These are phyloP conservation scores for Oxyura jamaicensis DNA, from an alignment of 2,113 vertebrate species.

Conservation along the genomic window DNA sequence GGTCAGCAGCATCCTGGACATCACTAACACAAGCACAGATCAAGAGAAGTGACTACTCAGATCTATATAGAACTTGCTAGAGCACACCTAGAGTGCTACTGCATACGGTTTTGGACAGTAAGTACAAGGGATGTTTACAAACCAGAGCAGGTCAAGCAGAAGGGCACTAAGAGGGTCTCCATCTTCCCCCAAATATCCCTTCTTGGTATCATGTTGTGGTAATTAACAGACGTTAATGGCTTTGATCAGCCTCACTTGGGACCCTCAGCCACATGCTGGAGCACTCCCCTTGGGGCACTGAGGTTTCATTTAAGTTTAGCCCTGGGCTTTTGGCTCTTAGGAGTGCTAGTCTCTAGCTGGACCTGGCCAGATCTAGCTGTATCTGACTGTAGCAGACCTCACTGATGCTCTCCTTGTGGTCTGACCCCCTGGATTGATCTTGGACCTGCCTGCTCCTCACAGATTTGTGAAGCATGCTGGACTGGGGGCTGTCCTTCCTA, in stretches of 20 bases:
- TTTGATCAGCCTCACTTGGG: background rate
- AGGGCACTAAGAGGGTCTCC: background rate
- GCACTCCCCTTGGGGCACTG: background rate
- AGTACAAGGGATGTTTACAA: background rate
- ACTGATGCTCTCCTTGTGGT: background rate
- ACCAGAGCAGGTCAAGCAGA: background rate
- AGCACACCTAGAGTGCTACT: background rate
- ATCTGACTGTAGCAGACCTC: background rate
- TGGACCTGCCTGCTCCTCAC: background rate
- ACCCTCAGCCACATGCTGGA: background rate
- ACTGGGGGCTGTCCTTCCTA: background rate
- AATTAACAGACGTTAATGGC: rapidly evolving
- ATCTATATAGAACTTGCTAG: background rate
- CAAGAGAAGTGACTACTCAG: background rate
- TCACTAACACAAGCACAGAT: background rate
- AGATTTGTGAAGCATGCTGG: background rate
- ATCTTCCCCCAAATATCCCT: background rate
- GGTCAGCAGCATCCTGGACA: background rate
- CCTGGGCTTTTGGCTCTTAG: background rate
- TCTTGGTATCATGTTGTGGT: background rate
- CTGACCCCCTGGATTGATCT: background rate
- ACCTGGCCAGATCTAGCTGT: background rate
- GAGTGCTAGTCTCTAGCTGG: background rate
- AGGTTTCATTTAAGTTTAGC: background rate
- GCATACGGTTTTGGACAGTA: background rate